Evolutionary conservation across 1,140 invertebrate species (phyloP), one percentile per base, ranked within the genome.

Genomic region (Meloidogyne exigua): DNA sequence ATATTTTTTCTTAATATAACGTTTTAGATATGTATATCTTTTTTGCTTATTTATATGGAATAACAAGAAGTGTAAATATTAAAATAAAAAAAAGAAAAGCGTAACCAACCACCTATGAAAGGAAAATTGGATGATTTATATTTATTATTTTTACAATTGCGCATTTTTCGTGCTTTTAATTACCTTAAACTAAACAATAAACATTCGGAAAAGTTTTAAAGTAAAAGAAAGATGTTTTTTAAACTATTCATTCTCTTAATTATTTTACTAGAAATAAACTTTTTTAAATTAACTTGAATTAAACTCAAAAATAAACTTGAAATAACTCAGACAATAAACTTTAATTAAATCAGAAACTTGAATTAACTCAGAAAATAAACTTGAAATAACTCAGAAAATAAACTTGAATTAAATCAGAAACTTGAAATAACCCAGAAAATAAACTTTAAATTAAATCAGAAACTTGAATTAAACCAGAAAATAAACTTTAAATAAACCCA

Each of bases 31-130:
- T 18, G 44, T 10, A 13, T 2, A 0, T 2, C 18, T 12, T 57
- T 57, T 57, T 44, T 44, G 15, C 15, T 15, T 15, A 44, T 57
- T 57, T 57, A 57, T 12, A 32, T 32, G 21, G 7, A 57, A 57
- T 4, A 57, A 5, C 4, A n/a, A 10, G 9, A 57, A 57, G 49
- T 57, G 49, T 57, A 57, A 57, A 57, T 57, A 49, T 49, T n/a
- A 57, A 57, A 57, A n/a, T n/a, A n/a, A n/a, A 49, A 49, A 49
- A 57, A 57, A n/a, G n/a, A 15, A 57, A 57, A 57, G 49, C 49
- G 49, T 57, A 57, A 57, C 49, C 49, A 57, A 18, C 18, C 7
- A 7, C 15, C n/a, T n/a, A 57, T 9, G 18, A 57, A 57, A 57
- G 18, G n/a, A 57, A 57, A n/a, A n/a, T 18, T n/a, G 18, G 13